Evolutionary conservation across 1,140 invertebrate species (phyloP), one percentile per base, ranked within the genome.

Genomic region (Alviniconcha marisindica): DNA sequence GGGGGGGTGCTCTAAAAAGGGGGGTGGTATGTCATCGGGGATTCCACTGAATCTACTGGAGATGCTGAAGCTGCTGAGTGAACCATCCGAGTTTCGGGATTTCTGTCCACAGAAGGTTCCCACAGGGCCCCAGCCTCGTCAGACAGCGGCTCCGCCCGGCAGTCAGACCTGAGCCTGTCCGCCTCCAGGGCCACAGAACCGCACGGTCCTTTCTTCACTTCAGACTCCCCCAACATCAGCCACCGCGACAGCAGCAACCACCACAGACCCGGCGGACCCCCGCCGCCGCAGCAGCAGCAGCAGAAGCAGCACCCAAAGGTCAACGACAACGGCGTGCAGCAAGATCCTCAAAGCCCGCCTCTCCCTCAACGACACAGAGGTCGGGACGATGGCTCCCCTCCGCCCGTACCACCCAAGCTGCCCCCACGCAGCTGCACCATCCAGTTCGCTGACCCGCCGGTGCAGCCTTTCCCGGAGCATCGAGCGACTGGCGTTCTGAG

Each of bases 361-460:
- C 31, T 56, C 24, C 77, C 51, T 63, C 77, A 60, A 24, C n/a
- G 60, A 31, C 51, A 79, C 77, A 66, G 18, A 63, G 24, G n/a
- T 66, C 5, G 31, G 18, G 60, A 79, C 33, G 31, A 54, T 15
- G 81, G 60, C 40, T 33, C 48, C 12, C 69, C 71, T 1, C 81
- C 81, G 15, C 80, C 80, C 28, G 38, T 69, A 36, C 80, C 80
- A 4, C 81, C 81, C 24, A 82, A 82, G 33, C 33, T 74, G 14
- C 66, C 71, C 10, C 66, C 36, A 14, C 40, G 81, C 5, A 73
- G 71, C 21, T 42, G 42, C 48, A 73, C 81, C 4, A 76, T 82
- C 31, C 66, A 76, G n/a, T 82, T 81, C 63, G 56, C 56, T 44
- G 54, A 73, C 33, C 66, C 40, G 4, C 48, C 71, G 42, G 48